These are phyloP conservation scores for Neelides folsomi DNA, from an alignment of 2,888 invertebrate species.

Conservation along the genomic window DNA sequence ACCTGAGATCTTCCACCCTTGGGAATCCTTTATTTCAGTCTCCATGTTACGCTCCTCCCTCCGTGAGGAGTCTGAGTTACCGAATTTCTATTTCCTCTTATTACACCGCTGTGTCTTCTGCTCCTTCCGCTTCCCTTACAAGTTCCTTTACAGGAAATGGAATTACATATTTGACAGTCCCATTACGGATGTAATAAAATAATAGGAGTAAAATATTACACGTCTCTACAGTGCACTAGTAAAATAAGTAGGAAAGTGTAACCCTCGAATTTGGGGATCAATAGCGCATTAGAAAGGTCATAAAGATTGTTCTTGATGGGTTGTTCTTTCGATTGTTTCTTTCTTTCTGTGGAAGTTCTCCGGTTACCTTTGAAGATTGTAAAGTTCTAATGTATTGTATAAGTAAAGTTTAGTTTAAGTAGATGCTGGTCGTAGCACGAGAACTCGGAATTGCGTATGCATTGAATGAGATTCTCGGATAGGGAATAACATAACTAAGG, in stretches of 20 bases:
- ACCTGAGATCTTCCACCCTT: conserved; percentile 29
- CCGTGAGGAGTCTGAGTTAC: too few relatives aligned
- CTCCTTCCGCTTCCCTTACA: background rate
- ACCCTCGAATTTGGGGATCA: conserved; percentile 5
- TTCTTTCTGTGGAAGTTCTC: background rate
- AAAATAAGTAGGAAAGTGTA: background rate
- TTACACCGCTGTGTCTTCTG: background rate
- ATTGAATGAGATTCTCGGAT: background rate
- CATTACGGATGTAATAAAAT: background rate
- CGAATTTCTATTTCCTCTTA: too few relatives aligned
- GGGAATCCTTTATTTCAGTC: conserved; percentile 25
- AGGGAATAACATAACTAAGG: too few relatives aligned
- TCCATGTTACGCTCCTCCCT: conserved; percentile 2
- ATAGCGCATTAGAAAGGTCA: conserved; percentile 16
- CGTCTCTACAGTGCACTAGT: too few relatives aligned
- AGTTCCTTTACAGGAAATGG: background rate
- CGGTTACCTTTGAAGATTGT: too few relatives aligned
- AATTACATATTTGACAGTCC: background rate
- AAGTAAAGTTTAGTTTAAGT: background rate
- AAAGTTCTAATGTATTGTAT: too few relatives aligned
- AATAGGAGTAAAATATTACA: background rate
- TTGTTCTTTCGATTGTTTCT: conserved; percentile 1
- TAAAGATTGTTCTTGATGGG: conserved; percentile 8
- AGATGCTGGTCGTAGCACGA: background rate
- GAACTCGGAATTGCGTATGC: conserved; percentile 1